These are phyloP conservation scores for Lithodes maja DNA, from an alignment of 2,888 invertebrate genomes.

Conservation along the genomic window DNA sequence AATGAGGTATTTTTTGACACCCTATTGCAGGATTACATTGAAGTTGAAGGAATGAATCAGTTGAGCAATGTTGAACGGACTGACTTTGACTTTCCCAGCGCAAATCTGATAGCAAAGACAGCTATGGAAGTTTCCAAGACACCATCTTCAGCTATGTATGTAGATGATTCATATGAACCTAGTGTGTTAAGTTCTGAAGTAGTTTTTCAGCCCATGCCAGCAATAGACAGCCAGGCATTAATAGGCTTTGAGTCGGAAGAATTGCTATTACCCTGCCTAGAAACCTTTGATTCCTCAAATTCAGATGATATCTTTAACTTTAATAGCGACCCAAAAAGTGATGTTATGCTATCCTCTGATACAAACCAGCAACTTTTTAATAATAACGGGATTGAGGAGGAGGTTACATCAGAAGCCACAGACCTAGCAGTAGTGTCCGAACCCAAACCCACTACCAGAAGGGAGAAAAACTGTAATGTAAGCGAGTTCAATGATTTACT, in stretches of 20 bases:
- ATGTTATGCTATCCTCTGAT: no score
- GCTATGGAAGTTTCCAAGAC: background rate
- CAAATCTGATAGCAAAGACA: background rate
- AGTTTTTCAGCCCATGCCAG: background rate
- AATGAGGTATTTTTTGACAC: background rate
- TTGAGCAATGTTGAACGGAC: background rate
- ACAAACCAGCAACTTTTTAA: no score
- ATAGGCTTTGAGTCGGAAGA: background rate
- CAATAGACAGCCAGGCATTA: background rate
- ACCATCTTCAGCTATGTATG: background rate
- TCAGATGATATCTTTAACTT: no score
- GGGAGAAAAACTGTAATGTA: no score
- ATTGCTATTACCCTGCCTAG: background rate
- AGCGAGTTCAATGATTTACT: constrained; percentile 13
- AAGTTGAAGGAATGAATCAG: background rate
- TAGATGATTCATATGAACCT: background rate
- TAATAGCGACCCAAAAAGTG: no score
- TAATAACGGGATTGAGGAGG: no score
- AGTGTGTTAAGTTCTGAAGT: background rate
- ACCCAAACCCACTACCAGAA: no score
- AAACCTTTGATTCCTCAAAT: no score
- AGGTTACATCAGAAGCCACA: no score
- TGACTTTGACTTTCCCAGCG: background rate
- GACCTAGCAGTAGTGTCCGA: no score
- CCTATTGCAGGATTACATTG: background rate